phyloP scores from a whole-genome alignment of 1,140 invertebrate genomes.

The Cyclargus thomasi region DNA sequence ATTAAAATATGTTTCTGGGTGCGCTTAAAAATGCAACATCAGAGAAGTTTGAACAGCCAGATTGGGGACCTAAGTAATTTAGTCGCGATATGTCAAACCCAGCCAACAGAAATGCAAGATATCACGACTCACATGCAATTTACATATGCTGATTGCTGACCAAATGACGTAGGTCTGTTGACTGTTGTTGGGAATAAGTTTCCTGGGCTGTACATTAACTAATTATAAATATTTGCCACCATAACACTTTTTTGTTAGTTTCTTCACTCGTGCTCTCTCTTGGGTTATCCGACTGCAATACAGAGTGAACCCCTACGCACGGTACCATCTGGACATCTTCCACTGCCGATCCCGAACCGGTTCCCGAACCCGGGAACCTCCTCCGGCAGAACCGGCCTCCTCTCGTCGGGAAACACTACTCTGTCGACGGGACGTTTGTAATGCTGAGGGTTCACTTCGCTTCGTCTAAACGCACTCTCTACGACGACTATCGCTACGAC shows the following conservation, averaged over 20 bases:
- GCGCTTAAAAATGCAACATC: too few relatives aligned
- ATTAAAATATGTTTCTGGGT: too few relatives aligned
- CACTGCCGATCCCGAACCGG: slow-evolving; percentile 23
- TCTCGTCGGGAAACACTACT: slow-evolving; percentile 16
- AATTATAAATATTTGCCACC: too few relatives aligned
- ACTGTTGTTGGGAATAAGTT: too few relatives aligned
- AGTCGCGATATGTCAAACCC: too few relatives aligned
- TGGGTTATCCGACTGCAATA: not conserved
- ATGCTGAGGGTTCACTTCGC: not conserved
- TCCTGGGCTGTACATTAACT: too few relatives aligned
- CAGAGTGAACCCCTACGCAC: slow-evolving; percentile 11
- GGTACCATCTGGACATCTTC: slow-evolving; percentile 17
- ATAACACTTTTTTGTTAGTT: not conserved
- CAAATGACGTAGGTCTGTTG: too few relatives aligned
- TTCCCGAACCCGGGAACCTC: slow-evolving; percentile 2
- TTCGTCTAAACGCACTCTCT: not conserved
- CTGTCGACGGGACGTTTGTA: not conserved
- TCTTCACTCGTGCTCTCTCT: not conserved
- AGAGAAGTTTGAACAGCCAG: too few relatives aligned
- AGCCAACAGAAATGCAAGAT: too few relatives aligned
- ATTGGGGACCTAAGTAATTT: too few relatives aligned
- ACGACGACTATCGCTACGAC: not conserved
- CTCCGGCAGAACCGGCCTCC: not conserved
- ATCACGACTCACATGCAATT: too few relatives aligned
- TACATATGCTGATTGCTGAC: too few relatives aligned